Percentiles rank a stretch among this genome's conserved stretches.
Conservation (phyloP, 92 coral and sea anemone genomes). For the Ricordea florida region DNA sequence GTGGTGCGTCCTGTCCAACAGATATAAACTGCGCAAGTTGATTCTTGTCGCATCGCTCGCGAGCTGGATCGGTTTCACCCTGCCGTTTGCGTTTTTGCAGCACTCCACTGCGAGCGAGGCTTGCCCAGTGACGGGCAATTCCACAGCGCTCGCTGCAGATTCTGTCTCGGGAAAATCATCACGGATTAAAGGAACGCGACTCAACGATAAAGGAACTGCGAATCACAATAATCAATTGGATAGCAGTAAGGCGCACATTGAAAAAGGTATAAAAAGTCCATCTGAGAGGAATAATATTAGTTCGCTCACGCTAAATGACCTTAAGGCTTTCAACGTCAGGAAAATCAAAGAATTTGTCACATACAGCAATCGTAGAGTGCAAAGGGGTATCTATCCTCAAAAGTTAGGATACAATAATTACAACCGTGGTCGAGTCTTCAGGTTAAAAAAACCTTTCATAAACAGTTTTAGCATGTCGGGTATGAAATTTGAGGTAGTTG, state of each 20-base stretch:
- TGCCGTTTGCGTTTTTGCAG: slow-evolving; percentile 62
- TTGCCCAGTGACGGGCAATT: not conserved
- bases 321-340: too few species aligned
- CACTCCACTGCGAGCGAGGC: slow-evolving; percentile 21
- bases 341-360: too few species aligned
- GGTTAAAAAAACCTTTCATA: slow-evolving; percentile 38
- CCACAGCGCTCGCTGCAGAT: slow-evolving; percentile 1
- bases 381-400: not conserved
- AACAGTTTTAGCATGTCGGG: slow-evolving; percentile 67
- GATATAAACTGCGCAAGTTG: slow-evolving; percentile 64
- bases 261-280: too few species aligned
- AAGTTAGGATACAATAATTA: not conserved
- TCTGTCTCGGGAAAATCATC: slow-evolving; percentile 4
- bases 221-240: too few species aligned
- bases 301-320: too few species aligned
- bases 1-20: slow-evolving; percentile 78
- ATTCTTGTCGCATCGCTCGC: slow-evolving; percentile 62
- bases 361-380: too few species aligned
- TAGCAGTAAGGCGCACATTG: too few species aligned
- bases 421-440: not conserved
- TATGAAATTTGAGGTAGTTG: slow-evolving; percentile 29
- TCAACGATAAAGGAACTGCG: not conserved
- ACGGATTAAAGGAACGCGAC: not conserved
- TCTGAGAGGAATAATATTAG: too few species aligned
- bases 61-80: slow-evolving; percentile 76